phyloP scores from a whole-genome alignment of 2,797 vertebrate genomes.

The Myotis pilosus region DNA sequence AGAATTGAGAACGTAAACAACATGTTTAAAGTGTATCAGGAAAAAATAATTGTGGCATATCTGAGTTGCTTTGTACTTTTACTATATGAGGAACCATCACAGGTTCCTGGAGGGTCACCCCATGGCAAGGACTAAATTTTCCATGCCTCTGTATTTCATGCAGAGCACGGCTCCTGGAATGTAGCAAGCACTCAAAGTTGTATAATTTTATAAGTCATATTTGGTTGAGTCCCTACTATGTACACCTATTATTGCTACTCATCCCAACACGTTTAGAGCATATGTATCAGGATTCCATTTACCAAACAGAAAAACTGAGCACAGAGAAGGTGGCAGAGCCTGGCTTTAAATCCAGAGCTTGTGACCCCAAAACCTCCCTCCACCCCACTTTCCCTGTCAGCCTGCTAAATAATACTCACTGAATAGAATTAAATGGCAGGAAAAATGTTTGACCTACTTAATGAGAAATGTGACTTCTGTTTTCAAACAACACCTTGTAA shows the following conservation, averaged over 20 bases:
- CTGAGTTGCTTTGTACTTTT: not conserved
- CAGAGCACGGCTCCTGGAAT: not conserved
- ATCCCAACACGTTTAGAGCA: not conserved
- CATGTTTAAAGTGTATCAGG: not conserved
- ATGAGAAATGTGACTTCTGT: conserved; percentile 13
- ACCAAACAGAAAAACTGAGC: not conserved
- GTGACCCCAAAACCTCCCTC: not conserved
- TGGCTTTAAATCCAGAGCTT: not conserved
- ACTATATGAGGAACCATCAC: not conserved
- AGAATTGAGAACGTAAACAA: not conserved
- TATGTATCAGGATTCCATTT: not conserved
- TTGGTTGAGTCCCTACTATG: not conserved
- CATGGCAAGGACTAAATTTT: not conserved
- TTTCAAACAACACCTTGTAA: conserved; percentile 41
- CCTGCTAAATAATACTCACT: not conserved
- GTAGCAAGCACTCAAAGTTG: not conserved
- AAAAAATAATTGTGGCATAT: not conserved
- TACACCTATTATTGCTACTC: not conserved
- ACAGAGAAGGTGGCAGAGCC: not conserved
- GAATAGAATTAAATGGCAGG: not conserved
- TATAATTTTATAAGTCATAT: not conserved
- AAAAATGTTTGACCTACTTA: not conserved
- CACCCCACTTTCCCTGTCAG: not conserved
- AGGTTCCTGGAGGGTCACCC: not conserved
- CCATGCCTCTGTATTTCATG: not conserved